Conservation (phyloP, 2,113 vertebrate genomes). For the Aptenodytes forsteri region DNA sequence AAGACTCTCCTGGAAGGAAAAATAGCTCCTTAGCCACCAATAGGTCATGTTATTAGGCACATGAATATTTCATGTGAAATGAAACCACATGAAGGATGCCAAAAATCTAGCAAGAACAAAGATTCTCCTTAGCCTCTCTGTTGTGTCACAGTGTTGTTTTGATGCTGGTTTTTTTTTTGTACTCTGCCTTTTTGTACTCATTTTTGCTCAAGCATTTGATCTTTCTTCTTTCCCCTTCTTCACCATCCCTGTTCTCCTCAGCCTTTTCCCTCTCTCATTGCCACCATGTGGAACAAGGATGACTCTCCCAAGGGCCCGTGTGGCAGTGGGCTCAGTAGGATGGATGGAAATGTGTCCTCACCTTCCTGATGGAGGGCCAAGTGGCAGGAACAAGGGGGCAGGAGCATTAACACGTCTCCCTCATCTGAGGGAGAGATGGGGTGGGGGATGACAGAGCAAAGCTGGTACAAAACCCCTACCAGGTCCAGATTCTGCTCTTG, state of each 20-base stretch:
- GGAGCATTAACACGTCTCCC: neutral
- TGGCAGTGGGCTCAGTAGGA: neutral
- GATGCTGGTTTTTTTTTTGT: accelerated
- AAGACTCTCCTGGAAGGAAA: neutral
- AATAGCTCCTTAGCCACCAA: neutral
- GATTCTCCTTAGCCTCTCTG: neutral
- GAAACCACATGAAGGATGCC: neutral
- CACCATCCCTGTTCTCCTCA: neutral
- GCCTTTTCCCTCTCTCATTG: neutral
- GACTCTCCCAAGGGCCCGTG: neutral
- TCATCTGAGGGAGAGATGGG: neutral
- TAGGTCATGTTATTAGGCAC: neutral
- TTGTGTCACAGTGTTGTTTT: neutral
- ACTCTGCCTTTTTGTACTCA: neutral
- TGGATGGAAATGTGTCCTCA: neutral
- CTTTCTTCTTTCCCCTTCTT: neutral
- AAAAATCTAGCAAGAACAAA: neutral
- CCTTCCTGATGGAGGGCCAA: neutral
- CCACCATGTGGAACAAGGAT: neutral
- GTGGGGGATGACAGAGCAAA: neutral
- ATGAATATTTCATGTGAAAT: neutral
- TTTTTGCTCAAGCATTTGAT: neutral
- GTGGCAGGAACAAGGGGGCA: neutral
- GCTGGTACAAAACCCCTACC: neutral
- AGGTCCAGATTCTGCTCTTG: neutral